Evolutionary conservation across 1,140 invertebrate species (phyloP).

Genomic region (Heliconius hermathena): DNA sequence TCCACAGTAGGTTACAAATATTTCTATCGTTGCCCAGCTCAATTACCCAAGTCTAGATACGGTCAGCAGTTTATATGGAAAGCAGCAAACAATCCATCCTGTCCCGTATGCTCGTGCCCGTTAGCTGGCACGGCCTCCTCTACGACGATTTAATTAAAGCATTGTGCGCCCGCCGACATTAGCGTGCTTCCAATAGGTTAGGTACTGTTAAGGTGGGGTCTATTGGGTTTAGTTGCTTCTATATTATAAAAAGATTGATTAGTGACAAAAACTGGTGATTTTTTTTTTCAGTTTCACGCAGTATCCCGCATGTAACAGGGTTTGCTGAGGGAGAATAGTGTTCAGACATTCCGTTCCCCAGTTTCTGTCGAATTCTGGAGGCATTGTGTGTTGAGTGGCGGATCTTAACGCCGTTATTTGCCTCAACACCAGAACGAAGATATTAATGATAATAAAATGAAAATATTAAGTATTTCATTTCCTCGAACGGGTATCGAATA

Average conservation of each 20-base stretch:
- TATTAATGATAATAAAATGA: no score
- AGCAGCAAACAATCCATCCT: slow-evolving; percentile 48
- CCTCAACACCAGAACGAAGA: no score
- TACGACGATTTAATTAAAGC: slow-evolving; percentile 77
- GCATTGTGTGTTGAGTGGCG: no score
- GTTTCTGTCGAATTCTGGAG: no score
- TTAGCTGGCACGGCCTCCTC: slow-evolving; percentile 65
- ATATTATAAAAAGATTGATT: not conserved
- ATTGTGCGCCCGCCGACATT: slow-evolving; percentile 68
- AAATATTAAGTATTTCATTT: no score
- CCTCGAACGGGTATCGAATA: no score
- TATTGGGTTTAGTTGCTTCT: not conserved
- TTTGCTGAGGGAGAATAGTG: no score
- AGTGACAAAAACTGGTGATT: no score
- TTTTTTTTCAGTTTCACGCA: no score
- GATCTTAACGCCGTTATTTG: no score
- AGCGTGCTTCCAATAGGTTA: slow-evolving; percentile 47
- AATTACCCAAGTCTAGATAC: slow-evolving; percentile 41
- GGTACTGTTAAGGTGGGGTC: slow-evolving; percentile 46
- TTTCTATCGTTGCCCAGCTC: slow-evolving; percentile 40
- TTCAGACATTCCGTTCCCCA: no score
- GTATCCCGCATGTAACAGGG: no score
- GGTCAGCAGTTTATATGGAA: slow-evolving; percentile 50
- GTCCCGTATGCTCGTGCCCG: slow-evolving; percentile 53
- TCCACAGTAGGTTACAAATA: slow-evolving; percentile 20